These are phyloP conservation scores for Passer domesticus DNA, from an alignment of 2,113 vertebrate genomes.

Conservation along the genomic window DNA sequence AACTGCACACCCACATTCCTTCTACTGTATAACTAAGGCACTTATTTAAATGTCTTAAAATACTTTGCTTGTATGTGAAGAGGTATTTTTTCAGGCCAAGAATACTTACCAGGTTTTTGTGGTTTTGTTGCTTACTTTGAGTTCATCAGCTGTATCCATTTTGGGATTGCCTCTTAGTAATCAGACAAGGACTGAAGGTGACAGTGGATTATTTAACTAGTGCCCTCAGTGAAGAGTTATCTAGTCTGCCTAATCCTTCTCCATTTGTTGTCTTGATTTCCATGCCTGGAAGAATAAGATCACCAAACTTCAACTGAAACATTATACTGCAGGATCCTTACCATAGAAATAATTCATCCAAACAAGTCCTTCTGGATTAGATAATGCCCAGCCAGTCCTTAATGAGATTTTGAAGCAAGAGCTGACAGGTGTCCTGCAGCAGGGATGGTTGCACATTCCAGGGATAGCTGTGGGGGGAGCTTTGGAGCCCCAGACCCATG, in stretches of 20 bases:
- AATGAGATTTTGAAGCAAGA: not conserved
- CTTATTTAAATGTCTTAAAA: not conserved
- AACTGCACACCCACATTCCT: not conserved
- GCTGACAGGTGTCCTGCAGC: not conserved
- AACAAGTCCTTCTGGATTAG: not conserved
- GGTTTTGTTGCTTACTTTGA: not conserved
- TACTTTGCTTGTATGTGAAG: not conserved
- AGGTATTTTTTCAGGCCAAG: not conserved
- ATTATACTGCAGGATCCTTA: not conserved
- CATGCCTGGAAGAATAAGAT: not conserved
- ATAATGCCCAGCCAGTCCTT: not conserved
- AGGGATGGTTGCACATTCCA: not conserved
- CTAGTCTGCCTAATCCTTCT: not conserved
- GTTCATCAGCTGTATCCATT: not conserved
- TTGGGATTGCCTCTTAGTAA: not conserved
- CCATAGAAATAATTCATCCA: constrained; percentile 1
- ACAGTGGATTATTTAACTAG: not conserved
- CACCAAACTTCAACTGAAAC: not conserved
- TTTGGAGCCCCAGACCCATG: not conserved
- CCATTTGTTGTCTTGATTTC: not conserved
- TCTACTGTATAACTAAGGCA: not conserved
- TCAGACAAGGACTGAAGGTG: not conserved
- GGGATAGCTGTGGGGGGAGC: not conserved
- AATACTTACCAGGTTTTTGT: not conserved
- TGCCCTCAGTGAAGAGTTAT: not conserved